These are phyloP conservation scores for Takifugu ocellatus DNA, from an alignment of 2,797 vertebrate species.

Conservation along the genomic window DNA sequence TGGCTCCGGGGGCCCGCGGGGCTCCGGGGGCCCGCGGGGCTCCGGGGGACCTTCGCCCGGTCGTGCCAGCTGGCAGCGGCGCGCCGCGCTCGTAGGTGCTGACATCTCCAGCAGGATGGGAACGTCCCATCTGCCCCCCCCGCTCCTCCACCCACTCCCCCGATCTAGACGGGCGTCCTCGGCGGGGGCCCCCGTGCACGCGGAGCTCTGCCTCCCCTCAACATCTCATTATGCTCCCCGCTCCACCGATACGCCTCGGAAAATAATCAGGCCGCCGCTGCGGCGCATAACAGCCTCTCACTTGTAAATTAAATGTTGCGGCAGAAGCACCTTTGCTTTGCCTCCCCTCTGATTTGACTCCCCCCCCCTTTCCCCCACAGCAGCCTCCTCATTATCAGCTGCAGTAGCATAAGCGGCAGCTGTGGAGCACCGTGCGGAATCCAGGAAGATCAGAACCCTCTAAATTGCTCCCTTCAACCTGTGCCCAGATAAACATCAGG, in stretches of 20 bases:
- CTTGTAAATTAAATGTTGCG: constrained; percentile 53
- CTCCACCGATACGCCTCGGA: constrained; percentile 25
- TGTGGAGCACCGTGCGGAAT: constrained; percentile 1
- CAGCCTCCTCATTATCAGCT: constrained; percentile 45
- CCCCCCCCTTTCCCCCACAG: constrained; percentile 9
- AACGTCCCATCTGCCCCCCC: constrained; percentile 43
- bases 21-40: constrained; percentile 20
- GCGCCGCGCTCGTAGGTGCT: constrained; percentile 53
- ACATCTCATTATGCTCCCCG: constrained; percentile 58
- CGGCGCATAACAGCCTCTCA: constrained; percentile 37
- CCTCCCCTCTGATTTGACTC: constrained; percentile 18
- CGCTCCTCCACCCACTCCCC: constrained; percentile 26
- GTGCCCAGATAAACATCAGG: constrained; percentile 29
- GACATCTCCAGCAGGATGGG: constrained; percentile 62
- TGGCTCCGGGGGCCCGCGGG: constrained; percentile 32
- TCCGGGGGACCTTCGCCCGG: constrained; percentile 44
- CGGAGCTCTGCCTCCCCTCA: constrained; percentile 42
- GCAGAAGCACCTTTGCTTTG: constrained; percentile 44
- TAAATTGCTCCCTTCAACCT: constrained; percentile 15
- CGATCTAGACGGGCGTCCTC: constrained; percentile 52
- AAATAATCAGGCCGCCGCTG: constrained; percentile 44
- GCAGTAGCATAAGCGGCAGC: constrained; percentile 9
- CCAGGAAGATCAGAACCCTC: constrained; percentile 17
- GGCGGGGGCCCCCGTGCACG: constrained; percentile 48
- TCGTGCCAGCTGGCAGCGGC: constrained; percentile 65